These are phyloP conservation scores for Toxotes lorentzi DNA, from an alignment of 2,797 vertebrate species.

Conservation along the genomic window DNA sequence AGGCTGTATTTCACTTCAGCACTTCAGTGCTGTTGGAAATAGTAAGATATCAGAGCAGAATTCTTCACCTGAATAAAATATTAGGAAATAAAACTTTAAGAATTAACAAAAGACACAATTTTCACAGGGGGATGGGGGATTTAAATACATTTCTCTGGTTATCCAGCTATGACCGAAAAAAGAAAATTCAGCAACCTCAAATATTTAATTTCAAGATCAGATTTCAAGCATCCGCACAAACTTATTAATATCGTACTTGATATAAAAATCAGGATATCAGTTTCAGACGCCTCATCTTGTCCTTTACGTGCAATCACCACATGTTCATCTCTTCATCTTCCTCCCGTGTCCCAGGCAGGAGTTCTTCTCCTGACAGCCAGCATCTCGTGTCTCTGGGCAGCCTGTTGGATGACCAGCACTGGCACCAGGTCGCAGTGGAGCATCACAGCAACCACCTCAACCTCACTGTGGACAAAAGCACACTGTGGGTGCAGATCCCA, in stretches of 20 bases:
- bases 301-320: not conserved
- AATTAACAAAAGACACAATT: not conserved
- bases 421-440: slow-evolving; percentile 91
- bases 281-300: not conserved
- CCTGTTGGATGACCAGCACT: slow-evolving; percentile 94
- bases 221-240: no score
- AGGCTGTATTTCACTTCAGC: not conserved
- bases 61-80: not conserved
- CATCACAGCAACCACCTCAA: slow-evolving; percentile 88
- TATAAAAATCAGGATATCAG: not conserved
- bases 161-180: not conserved
- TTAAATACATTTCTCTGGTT: no score
- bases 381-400: slow-evolving; percentile 88
- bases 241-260: not conserved
- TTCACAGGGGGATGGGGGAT: no score
- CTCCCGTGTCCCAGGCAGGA: slow-evolving; percentile 61
- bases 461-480: slow-evolving; percentile 93
- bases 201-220: not conserved
- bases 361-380: slow-evolving; percentile 70
- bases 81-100: not conserved
- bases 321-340: slow-evolving; percentile 10
- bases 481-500: slow-evolving; percentile 85
- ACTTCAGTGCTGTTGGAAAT: not conserved
- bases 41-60: slow-evolving; percentile 3
- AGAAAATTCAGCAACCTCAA: not conserved